Percentiles rank a stretch among this genome's conserved stretches.
Evolutionary conservation across 2,888 invertebrate genomes (phyloP).

Genomic region (Tethea ocularis): DNA sequence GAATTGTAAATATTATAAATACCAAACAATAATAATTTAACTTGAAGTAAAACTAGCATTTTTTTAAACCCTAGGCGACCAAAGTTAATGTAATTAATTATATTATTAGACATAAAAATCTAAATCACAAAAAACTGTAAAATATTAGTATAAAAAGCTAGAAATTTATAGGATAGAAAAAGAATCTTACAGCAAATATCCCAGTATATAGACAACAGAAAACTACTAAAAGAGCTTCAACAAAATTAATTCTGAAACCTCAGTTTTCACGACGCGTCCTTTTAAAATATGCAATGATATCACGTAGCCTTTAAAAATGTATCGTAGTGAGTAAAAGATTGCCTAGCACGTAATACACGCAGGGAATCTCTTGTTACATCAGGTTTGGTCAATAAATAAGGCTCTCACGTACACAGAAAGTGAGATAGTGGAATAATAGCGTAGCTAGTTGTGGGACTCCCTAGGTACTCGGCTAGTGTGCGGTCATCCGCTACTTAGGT

Average conservation of each 20-base stretch:
- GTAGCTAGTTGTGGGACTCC: constrained; percentile 53
- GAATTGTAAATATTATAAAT: background rate
- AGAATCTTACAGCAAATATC: too few species aligned
- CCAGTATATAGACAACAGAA: too few species aligned
- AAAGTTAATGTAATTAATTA: too few species aligned
- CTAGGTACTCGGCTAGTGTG: constrained; percentile 53
- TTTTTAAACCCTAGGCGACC: background rate
- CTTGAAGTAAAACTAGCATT: background rate
- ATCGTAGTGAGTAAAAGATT: constrained; percentile 41
- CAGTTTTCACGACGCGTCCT: background rate
- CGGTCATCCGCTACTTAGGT: constrained; percentile 57
- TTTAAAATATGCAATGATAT: constrained; percentile 29
- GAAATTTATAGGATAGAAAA: too few species aligned
- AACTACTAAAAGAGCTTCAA: background rate
- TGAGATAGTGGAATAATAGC: constrained; percentile 65
- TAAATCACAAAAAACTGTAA: too few species aligned
- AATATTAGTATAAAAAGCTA: too few species aligned
- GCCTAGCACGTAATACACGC: constrained; percentile 46
- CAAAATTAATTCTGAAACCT: background rate
- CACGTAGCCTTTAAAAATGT: constrained; percentile 44
- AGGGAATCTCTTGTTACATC: constrained; percentile 48
- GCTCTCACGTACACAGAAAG: constrained; percentile 55
- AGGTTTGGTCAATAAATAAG: constrained; percentile 62
- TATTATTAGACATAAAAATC: too few species aligned
- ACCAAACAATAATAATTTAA: background rate